Base-by-base conservation (phyloP, 2,113 vertebrate genomes). In the Balaeniceps rex region DNA sequence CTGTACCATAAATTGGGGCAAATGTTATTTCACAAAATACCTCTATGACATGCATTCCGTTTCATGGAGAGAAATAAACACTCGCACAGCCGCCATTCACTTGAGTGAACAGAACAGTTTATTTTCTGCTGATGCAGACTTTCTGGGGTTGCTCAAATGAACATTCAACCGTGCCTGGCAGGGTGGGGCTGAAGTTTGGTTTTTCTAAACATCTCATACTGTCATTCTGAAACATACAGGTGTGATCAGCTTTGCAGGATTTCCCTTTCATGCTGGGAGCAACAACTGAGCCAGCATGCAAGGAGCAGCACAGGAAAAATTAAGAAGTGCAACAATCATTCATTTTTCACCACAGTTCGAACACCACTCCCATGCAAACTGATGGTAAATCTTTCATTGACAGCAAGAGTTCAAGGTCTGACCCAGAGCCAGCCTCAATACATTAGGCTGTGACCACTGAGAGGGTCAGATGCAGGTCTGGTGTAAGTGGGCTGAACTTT, bases 101-200 rank as follows among this genome's bases (percentile, higher is more conserved):
- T 88, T 52, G 42, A 84, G 44, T 18, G 31, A 87, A 81, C 33
- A 46, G 40, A 72, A 22, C 65, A 34, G 26, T 14, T 57, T 54
- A 2, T 83, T 91, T 94, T 93, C 77, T 94, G 91, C 91, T 96
- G 88, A 87, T 72, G 40, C 31, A 91, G 61, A 33, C 72, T 81
- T 82, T 75, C 55, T 78, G 55, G 22, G 34, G 93, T 89, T 72
- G 65, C 69, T 79, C 12, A 87, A 76, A 76, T 42, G 69, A 95
- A 91, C 33, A 83, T 17, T 78, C 33, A 61, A 31, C 72, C 4
- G 2, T 51, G 55, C 29, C 60, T 61, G 36, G 25, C 49, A 97
- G 97, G 96, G 96, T 96, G 97, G 94, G 86, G 97, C 89, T 51
- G 75, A 94, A 91, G 36, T 96, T 94, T 87, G 71, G 12, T 26